Evolutionary conservation across 2,113 vertebrate species (phyloP), one percentile per base, ranked within the genome.

Genomic region (Girardinichthys multiradiatus): DNA sequence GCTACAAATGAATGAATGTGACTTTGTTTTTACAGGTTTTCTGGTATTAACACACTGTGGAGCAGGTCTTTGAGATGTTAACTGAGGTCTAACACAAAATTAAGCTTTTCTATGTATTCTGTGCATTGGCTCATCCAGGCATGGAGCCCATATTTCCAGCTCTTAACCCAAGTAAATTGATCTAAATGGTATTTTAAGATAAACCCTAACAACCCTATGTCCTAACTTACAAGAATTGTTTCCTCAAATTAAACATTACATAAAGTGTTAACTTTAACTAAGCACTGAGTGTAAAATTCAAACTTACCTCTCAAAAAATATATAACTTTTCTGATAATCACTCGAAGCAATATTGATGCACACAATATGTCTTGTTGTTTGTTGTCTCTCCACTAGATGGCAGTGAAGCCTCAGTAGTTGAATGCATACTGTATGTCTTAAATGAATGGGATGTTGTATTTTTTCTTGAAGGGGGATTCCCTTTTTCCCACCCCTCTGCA

Each of bases 361-460:
- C n/a, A 48, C 29, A 42, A 1, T 24, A 21, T 64, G 35, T 68
- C 31, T 30, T 70, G 35, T 30, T 73, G 17, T 54, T n/a, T 17
- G 29, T 12, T 13, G 0, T 24, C 28, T 30, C 4, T 24, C 86
- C 90, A 76, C 78, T 88, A 86, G 90, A 74, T 89, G 80, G 79
- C 82, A 77, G n/a, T 73, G 2, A 39, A 83, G 42, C 64, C 68
- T 67, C 24, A 71, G 4, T 2, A 67, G 78, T 76, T 31, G 29
- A 27, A 2, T 2, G 29, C 57, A 63, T 24, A 13, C 2, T 12
- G n/a, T 30, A 2, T 12, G 14, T 27, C 10, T 14, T 57, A 27
- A 80, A 82, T 77, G 51, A 84, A 84, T 77, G 70, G 45, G 35
- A 64, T 66, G 21, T 71, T 83, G 64, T 77, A 2, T 57, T 27